These are phyloP conservation scores for Desmophyllum pertusum DNA, from an alignment of 92 coral and sea anemone genomes.

Conservation along the genomic window DNA sequence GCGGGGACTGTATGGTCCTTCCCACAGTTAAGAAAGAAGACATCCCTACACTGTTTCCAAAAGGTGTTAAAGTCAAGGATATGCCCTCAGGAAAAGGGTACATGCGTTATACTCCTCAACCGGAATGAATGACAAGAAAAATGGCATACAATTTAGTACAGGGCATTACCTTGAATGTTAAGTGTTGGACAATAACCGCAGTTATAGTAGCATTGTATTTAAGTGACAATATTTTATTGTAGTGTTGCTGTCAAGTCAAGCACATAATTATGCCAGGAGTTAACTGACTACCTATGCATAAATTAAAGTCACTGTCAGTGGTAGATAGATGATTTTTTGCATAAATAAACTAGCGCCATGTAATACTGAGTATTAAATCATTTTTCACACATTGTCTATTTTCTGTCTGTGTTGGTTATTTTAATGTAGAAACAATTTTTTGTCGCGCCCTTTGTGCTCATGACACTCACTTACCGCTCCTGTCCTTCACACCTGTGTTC, in stretches of 20 bases:
- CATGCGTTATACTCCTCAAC: slow-evolving; percentile 87
- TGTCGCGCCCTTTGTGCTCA: no score
- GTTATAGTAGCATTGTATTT: not conserved
- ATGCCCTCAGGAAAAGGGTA: slow-evolving; percentile 90
- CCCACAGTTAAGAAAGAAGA: slow-evolving; percentile 77
- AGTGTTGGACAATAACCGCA: not conserved
- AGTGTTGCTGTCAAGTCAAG: not conserved
- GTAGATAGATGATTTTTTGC: not conserved
- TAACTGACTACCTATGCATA: not conserved
- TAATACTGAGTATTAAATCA: not conserved
- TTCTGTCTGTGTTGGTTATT: not conserved
- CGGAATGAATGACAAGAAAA: slow-evolving; percentile 30
- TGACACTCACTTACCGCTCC: no score
- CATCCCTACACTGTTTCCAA: slow-evolving; percentile 52
- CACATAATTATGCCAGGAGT: not conserved
- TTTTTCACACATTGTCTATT: not conserved
- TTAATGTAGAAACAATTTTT: no score
- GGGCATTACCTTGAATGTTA: not conserved
- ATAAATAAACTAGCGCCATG: slow-evolving; percentile 4
- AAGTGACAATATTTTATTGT: not conserved
- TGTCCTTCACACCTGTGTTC: no score
- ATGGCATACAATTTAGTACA: not conserved
- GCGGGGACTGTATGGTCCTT: slow-evolving; percentile 86
- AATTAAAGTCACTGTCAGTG: no score
- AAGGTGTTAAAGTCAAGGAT: slow-evolving; percentile 42